phyloP scores from a whole-genome alignment of 2,888 invertebrate species.

The Sisyra nigra region DNA sequence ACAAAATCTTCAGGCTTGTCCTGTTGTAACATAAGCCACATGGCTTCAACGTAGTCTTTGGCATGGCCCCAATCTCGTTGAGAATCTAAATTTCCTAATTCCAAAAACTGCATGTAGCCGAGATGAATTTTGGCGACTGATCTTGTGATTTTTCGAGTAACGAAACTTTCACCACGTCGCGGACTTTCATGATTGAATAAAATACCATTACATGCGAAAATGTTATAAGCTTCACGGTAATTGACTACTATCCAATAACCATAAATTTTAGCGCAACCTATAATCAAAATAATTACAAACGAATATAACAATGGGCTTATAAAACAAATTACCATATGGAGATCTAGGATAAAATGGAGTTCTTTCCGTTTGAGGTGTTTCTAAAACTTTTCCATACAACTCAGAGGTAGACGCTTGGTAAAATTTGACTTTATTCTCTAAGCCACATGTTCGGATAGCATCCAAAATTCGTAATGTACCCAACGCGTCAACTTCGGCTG shows the following conservation, averaged over 20 bases:
- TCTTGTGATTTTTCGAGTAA: constrained; percentile 93
- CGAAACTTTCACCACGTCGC: constrained; percentile 92
- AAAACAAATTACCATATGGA: constrained; percentile 69
- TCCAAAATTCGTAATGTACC: constrained; percentile 82
- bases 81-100: constrained; percentile 89
- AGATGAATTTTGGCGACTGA: constrained; percentile 92
- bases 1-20: constrained; percentile 89
- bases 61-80: constrained; percentile 98
- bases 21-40: constrained; percentile 99
- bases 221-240: constrained; percentile 86
- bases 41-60: constrained; percentile 93
- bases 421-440: constrained; percentile 66
- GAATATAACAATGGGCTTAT: too few species aligned
- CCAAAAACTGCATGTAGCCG: constrained; percentile 68
- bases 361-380: constrained; percentile 84
- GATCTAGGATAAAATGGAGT: constrained; percentile 94
- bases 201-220: constrained; percentile 93
- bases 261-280: constrained; percentile 90
- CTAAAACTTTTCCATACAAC: constrained; percentile 81
- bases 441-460: constrained; percentile 75
- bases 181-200: constrained; percentile 96
- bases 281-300: background rate
- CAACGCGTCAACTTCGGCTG: constrained; percentile 94
- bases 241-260: constrained; percentile 94
- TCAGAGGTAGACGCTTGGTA: constrained; percentile 96